phyloP scores from a whole-genome alignment of 1,140 invertebrate genomes.

The Contarinia nasturtii region DNA sequence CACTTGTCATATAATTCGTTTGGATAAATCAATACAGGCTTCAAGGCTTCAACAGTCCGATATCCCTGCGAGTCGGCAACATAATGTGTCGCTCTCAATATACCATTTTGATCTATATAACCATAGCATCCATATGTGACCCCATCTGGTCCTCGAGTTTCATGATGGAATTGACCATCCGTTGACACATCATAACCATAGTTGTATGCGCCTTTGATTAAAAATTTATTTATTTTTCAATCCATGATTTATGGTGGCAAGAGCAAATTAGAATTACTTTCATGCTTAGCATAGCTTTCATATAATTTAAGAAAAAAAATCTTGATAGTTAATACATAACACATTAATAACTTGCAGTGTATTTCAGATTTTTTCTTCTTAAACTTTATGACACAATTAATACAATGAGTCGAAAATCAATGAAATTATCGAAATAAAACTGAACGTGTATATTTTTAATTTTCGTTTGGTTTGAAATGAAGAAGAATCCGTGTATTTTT shows the following conservation, averaged over 20 bases:
- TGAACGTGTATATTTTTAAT: no score
- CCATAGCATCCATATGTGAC: constrained; percentile 65
- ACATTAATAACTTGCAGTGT: no score
- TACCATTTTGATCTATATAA: constrained; percentile 45
- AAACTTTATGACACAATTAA: no score
- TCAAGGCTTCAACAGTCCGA: constrained; percentile 42
- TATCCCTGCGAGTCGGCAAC: constrained; percentile 60
- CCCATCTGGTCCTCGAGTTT: constrained; percentile 46
- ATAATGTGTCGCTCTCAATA: constrained; percentile 48
- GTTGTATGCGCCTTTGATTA: constrained; percentile 36
- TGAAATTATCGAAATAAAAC: neutral
- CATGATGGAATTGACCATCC: constrained; percentile 59
- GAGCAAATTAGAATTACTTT: no score
- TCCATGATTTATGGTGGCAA: no score
- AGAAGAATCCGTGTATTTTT: no score
- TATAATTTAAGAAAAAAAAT: no score
- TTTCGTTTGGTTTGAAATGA: no score
- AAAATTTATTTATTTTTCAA: constrained; percentile 1
- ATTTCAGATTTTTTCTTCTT: no score
- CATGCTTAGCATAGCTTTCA: no score
- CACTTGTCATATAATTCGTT: constrained; percentile 8
- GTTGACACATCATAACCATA: constrained; percentile 42
- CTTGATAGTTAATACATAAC: no score
- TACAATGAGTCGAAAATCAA: neutral
- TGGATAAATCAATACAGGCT: constrained; percentile 46